Conservation (phyloP, 92 coral and sea anemone genomes). For the Paramuricea clavata region DNA sequence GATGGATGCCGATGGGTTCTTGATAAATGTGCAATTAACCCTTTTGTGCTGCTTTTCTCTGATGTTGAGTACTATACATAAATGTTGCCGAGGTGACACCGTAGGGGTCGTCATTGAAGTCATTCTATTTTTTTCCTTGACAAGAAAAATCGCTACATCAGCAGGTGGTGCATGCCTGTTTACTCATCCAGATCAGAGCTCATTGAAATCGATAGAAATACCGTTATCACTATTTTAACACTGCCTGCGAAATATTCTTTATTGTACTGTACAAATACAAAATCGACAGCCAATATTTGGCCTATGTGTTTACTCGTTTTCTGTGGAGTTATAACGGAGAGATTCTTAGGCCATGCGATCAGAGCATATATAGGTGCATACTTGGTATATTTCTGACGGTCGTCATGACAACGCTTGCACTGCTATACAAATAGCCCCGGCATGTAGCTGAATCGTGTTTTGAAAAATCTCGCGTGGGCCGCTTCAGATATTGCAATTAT, state of each 20-base stretch:
- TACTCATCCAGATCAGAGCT: neutral
- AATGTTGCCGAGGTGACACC: neutral
- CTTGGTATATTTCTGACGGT: slow-evolving; percentile 29
- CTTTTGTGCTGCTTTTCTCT: neutral
- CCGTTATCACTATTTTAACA: neutral
- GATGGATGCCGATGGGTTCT: too few relatives aligned
- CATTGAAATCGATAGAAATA: neutral
- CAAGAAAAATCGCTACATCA: neutral
- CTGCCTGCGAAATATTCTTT: neutral
- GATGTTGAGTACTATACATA: neutral
- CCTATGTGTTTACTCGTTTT: neutral
- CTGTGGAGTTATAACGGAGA: neutral
- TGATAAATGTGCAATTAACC: too few relatives aligned
- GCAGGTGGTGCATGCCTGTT: neutral
- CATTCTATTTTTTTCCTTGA: neutral
- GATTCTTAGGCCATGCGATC: neutral
- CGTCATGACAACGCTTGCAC: slow-evolving; percentile 17
- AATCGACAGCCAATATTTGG: neutral
- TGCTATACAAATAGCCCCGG: neutral
- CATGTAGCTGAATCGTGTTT: neutral
- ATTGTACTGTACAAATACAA: neutral
- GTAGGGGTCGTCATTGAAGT: neutral
- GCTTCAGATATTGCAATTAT: neutral
- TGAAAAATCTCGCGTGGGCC: slow-evolving; percentile 20
- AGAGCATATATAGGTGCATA: slow-evolving; percentile 1